phyloP scores from a whole-genome alignment of 2,888 invertebrate genomes.

The Nemapogon koenigi region DNA sequence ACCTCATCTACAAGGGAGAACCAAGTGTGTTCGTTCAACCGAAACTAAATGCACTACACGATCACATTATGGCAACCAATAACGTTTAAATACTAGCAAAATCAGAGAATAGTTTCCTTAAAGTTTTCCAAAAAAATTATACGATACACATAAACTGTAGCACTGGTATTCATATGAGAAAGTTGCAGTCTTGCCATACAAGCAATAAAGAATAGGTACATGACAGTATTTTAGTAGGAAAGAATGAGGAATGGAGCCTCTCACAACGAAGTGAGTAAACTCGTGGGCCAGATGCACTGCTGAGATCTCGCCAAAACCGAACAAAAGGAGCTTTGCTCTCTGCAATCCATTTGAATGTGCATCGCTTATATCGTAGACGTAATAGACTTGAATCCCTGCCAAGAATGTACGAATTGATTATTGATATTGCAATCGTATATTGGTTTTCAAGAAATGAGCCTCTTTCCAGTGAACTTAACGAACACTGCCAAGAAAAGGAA shows the following conservation, averaged over 20 bases:
- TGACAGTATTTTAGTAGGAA: constrained; percentile 6
- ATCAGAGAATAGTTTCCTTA: too few species aligned
- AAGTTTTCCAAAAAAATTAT: too few species aligned
- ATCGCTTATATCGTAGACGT: constrained; percentile 26
- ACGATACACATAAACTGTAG: too few species aligned
- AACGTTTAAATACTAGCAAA: too few species aligned
- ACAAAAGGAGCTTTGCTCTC: constrained; percentile 29
- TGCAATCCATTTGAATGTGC: constrained; percentile 45
- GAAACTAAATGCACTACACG: constrained; percentile 8
- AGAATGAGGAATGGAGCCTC: constrained; percentile 6
- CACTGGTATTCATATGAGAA: too few species aligned
- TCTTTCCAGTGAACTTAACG: constrained; percentile 15
- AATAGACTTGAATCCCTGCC: constrained; percentile 59
- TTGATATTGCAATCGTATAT: constrained; percentile 58
- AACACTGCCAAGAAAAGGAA: constrained; percentile 14
- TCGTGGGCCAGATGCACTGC: constrained; percentile 27
- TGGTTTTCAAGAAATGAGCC: constrained; percentile 42
- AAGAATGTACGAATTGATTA: constrained; percentile 64
- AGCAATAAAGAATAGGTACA: constrained; percentile 2
- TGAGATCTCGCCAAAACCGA: constrained; percentile 20
- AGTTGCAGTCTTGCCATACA: too few species aligned
- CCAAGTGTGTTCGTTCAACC: constrained; percentile 7
- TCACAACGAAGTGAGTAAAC: constrained; percentile 11
- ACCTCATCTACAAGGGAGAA: constrained; percentile 5
- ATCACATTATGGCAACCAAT: too few species aligned